A percentile compares a stretch with the other conserved stretches of the same genome.
These are phyloP conservation scores for Polyommatus iphigenia DNA, from an alignment of 2,888 invertebrate genomes.

Conservation along the genomic window DNA sequence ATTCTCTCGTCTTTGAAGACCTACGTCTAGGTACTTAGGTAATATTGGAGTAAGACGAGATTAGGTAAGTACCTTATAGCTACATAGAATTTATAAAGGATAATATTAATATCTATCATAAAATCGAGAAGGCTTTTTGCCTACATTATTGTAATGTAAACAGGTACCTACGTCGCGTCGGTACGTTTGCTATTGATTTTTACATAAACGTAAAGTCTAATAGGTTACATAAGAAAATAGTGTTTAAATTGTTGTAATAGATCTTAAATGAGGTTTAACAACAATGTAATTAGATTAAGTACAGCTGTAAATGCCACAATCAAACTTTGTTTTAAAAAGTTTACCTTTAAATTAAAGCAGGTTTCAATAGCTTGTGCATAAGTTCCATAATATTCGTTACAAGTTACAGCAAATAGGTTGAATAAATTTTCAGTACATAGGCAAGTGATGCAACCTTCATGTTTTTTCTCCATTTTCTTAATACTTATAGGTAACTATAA, in stretches of 20 bases:
- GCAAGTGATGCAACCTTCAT: conserved; percentile 76
- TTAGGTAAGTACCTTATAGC: neutral
- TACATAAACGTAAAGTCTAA: too few relatives aligned
- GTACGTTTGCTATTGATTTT: too few relatives aligned
- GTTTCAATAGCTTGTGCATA: conserved; percentile 72
- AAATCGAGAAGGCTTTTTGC: too few relatives aligned
- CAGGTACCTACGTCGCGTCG: too few relatives aligned
- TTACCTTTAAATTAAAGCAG: conserved; percentile 70
- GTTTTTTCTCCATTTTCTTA: conserved; percentile 56
- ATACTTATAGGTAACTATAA: neutral
- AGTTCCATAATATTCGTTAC: conserved; percentile 66
- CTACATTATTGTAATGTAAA: too few relatives aligned
- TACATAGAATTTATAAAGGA: too few relatives aligned
- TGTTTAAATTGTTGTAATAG: too few relatives aligned
- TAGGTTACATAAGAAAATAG: too few relatives aligned
- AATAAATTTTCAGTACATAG: conserved; percentile 71
- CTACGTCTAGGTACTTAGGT: neutral
- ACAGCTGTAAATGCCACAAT: neutral
- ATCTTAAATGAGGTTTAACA: neutral
- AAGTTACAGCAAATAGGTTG: conserved; percentile 71
- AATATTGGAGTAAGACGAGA: neutral
- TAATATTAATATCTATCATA: too few relatives aligned
- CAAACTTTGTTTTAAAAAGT: conserved; percentile 35
- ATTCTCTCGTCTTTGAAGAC: neutral
- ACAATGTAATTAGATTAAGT: neutral